Evolutionary conservation across 2,888 invertebrate species (phyloP), one percentile per base, ranked within the genome.

Genomic region (Drosophila longiperda): DNA sequence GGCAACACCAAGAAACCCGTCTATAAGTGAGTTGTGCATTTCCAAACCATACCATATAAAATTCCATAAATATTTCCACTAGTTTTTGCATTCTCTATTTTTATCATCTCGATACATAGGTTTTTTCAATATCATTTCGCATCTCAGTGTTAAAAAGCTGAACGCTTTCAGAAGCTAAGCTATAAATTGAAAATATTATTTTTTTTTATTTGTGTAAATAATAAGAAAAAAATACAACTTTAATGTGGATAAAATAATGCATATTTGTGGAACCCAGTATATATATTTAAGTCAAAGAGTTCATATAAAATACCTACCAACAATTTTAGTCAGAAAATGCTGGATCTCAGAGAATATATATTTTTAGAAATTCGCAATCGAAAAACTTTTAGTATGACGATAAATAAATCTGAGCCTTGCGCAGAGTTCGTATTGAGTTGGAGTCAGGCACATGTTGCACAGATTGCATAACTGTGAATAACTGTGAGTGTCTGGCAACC

Each of bases 1-100:
- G 86, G 87, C 45, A 80, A 83, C 60, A 67, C 34, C 76, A 84
- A 82, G 55, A 87, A 78, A 59, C 87, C 85, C 12, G 75, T 86
- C 6, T 66, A 91, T 60, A 83, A 82, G 90, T 90, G 64, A 80
- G 90, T 79, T 17, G 2, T n/a, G 7, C 36, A 36, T 38, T 17
- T 26, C 26, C 12, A 0, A 40, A 23, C 20, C 40, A 45, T 32
- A 11, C 34, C 40, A 29, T 50, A 29, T n/a, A 5, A 29, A 20
- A 53, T 34, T 33, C 9, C 26, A 48, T 60, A 42, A 33, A n/a
- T 69, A 42, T 20, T 29, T 23, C 17, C 52, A 53, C 20, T 34
- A 8, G 33, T 34, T 60, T 53, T 20, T 53, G 58, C 45, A 33
- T 34, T 57, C 29, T 32, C 42, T 20, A 72, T 38, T 63, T 64